Conservation (phyloP, 2,888 invertebrate genomes). For the Trissolcus japonicus region DNA sequence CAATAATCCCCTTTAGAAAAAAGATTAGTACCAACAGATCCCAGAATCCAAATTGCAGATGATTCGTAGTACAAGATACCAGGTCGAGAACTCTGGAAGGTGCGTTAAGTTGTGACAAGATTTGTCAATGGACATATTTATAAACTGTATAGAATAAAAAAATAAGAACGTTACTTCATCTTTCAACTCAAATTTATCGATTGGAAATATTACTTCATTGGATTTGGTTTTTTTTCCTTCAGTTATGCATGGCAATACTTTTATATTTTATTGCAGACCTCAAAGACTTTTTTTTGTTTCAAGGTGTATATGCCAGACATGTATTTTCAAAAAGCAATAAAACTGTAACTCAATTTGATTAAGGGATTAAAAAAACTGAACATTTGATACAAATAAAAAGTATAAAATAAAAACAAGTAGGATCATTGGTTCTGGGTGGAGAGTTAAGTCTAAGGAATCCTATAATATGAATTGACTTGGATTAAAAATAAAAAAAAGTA, state of each 20-base stretch:
- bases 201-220: conserved; percentile 46
- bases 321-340: conserved; percentile 36
- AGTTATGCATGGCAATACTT: conserved; percentile 21
- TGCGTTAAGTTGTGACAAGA: conserved; percentile 77
- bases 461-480: conserved; percentile 1
- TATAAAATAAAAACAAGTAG: conserved; percentile 13
- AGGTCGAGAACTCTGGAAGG: conserved; percentile 76
- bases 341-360: conserved; percentile 30
- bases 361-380: conserved; percentile 11
- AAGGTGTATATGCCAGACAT: conserved; percentile 49
- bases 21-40: conserved; percentile 41
- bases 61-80: conserved; percentile 38
- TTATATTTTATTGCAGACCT: background rate
- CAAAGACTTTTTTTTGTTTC: conserved; percentile 3
- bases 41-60: conserved; percentile 28
- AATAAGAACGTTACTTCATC: too few species aligned
- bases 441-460: conserved; percentile 51
- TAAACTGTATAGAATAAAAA: conserved; percentile 4
- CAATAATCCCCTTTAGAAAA: conserved; percentile 22
- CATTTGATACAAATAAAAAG: background rate
- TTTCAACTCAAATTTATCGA: background rate
- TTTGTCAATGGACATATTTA: conserved; percentile 69
- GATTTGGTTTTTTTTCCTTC: conserved; percentile 4
- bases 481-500: conserved; percentile 6
- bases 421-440: conserved; percentile 59